Base-by-base conservation (phyloP, 2,888 invertebrate genomes). In the Mechanitis messenoides region DNA sequence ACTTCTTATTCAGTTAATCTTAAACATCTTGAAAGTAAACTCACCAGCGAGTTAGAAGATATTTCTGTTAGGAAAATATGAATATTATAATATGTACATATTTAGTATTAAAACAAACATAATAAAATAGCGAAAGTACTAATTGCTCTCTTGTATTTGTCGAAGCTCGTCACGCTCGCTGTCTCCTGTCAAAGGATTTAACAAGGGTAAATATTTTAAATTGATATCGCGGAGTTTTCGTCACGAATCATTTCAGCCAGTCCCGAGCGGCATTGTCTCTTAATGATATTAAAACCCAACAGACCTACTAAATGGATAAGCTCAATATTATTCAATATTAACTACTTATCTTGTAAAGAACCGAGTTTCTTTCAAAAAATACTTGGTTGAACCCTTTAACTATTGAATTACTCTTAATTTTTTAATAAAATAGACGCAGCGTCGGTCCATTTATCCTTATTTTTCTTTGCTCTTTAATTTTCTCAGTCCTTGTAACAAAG, bases 161-260 rank as follows among this genome's bases (percentile, higher is more conserved):
- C 66, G 64, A 66, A 67, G 59, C 64, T 71, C 69, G 74, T 69
- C 72, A 74, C 72, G 73, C 69, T 71, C 72, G 72, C 68, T 71
- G 68, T 70, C 72, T 74, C 75, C 75, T 71, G 74, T 77, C 76
- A 77, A 79, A 81, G 80, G 77, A 79, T 78, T 81, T 79, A 81
- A 81, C 80, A 76, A 79, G 77, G 77, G 78, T 80, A 76, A 70
- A 72, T 82, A 83, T 84, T 85, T 83, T 79, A 84, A 86, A 84
- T 85, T 81, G 81, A 86, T 84, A 82, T 79, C 74, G 74, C 76
- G 57, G 81, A 80, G 77, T 79, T 83, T 79, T 81, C 80, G 81
- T 77, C 78, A 79, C 83, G 85, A 85, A 81, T 83, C 83, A 83
- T 85, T 84, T 83, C 76, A 73, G 71, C 65, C 62, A 64, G 66